Evolutionary conservation across 2,113 vertebrate species (phyloP).

Genomic region (Egretta garzetta): DNA sequence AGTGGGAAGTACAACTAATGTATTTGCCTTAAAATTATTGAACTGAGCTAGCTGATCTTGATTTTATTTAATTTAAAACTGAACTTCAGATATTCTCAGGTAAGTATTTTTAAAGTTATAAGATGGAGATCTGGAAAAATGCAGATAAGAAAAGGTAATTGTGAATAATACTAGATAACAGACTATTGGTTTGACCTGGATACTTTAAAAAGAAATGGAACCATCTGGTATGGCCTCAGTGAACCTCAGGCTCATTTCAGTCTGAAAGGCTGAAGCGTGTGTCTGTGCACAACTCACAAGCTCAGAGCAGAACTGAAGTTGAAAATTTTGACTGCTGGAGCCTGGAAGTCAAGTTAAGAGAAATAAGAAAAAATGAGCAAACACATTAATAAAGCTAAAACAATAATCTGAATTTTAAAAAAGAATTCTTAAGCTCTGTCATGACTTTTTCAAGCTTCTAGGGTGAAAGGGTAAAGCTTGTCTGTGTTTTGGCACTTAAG

Average conservation of each 20-base stretch:
- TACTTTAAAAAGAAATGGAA: background rate
- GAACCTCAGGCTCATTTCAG: background rate
- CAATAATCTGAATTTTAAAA: background rate
- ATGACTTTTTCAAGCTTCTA: background rate
- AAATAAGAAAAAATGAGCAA: background rate
- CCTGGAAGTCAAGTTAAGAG: background rate
- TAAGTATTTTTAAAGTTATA: background rate
- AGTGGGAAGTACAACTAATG: background rate
- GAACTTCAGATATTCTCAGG: background rate
- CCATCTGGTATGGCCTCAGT: background rate
- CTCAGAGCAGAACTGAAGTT: background rate
- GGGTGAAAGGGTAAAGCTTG: background rate
- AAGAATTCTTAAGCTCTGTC: background rate
- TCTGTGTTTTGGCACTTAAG: background rate
- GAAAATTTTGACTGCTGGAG: background rate
- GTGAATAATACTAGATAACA: background rate
- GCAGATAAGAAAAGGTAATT: background rate
- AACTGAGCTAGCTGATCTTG: background rate
- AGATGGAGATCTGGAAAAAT: background rate
- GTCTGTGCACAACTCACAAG: background rate
- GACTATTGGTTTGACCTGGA: background rate
- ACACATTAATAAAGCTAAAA: background rate
- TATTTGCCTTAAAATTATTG: background rate
- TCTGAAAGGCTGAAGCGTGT: background rate
- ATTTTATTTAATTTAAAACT: background rate